phyloP scores from a whole-genome alignment of 2,797 vertebrate species.

The Margarornis squamiger region DNA sequence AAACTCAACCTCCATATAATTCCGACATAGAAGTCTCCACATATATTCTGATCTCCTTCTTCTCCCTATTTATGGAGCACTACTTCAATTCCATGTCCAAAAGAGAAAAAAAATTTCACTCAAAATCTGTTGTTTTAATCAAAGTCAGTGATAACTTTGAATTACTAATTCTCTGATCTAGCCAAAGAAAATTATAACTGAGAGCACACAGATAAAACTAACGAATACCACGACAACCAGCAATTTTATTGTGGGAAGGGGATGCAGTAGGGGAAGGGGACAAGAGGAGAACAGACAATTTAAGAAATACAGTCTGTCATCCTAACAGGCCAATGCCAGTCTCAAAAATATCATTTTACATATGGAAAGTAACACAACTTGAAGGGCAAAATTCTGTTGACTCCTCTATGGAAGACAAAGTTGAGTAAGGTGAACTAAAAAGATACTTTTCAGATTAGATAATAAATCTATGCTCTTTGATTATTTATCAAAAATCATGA shows the following conservation, averaged over 20 bases:
- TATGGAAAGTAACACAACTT: neutral
- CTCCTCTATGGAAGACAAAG: accelerated
- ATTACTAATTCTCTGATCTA: neutral
- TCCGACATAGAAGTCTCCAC: neutral
- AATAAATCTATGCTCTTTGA: accelerated
- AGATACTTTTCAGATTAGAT: neutral
- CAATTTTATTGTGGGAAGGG: neutral
- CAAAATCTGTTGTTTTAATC: neutral
- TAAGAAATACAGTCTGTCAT: neutral
- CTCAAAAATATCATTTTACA: neutral
- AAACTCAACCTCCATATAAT: neutral
- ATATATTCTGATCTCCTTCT: neutral
- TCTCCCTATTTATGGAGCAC: neutral
- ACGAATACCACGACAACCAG: accelerated
- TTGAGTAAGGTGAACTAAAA: neutral
- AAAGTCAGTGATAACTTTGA: neutral
- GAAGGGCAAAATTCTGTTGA: neutral
- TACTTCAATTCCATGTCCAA: neutral
- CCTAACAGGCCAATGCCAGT: neutral
- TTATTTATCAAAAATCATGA: neutral
- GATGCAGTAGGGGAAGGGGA: accelerated
- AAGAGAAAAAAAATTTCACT: neutral
- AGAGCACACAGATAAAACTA: neutral
- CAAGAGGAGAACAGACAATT: neutral
- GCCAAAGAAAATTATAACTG: neutral